A percentile compares a stretch with the other conserved stretches of the same genome.
Evolutionary conservation across 1,140 invertebrate genomes (phyloP).

Genomic region (Onthophagus taurus): DNA sequence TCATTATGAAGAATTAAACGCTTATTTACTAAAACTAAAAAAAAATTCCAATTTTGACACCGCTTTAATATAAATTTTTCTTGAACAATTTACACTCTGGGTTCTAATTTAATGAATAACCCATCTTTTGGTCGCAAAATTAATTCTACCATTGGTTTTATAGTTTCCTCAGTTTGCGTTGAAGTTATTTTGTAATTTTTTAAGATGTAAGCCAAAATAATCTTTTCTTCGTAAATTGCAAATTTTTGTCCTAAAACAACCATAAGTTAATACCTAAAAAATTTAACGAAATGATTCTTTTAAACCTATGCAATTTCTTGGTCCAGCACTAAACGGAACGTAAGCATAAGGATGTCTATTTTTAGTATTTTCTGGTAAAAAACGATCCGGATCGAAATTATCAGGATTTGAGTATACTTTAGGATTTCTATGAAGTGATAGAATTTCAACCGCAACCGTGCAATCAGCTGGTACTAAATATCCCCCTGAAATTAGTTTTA

Average conservation of each 20-base stretch:
- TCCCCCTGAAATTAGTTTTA: background rate
- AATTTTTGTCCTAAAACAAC: slow-evolving; percentile 12
- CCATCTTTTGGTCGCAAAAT: slow-evolving; percentile 9
- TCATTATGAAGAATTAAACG: no score
- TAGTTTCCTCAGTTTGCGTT: slow-evolving; percentile 14
- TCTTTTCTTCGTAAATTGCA: slow-evolving; percentile 40
- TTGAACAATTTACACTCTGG: no score
- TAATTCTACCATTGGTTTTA: slow-evolving; percentile 6
- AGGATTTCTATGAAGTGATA: slow-evolving; percentile 41
- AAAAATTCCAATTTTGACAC: no score
- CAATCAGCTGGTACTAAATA: background rate
- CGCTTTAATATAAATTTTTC: no score
- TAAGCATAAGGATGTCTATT: slow-evolving; percentile 41
- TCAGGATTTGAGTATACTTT: slow-evolving; percentile 49
- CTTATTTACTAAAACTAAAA: no score
- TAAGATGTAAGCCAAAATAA: slow-evolving; percentile 36
- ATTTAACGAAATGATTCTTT: background rate
- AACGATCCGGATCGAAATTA: slow-evolving; percentile 52
- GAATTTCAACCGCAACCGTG: background rate
- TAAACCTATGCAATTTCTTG: slow-evolving; percentile 48
- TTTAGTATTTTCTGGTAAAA: slow-evolving; percentile 40
- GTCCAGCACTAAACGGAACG: slow-evolving; percentile 50
- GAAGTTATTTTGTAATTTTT: slow-evolving; percentile 19
- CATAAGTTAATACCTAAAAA: background rate
- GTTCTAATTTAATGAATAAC: slow-evolving; percentile 8